Percentiles rank a stretch among this genome's conserved stretches.
Evolutionary conservation across 2,888 invertebrate genomes (phyloP).

Genomic region (Lasioglossum calceatum): DNA sequence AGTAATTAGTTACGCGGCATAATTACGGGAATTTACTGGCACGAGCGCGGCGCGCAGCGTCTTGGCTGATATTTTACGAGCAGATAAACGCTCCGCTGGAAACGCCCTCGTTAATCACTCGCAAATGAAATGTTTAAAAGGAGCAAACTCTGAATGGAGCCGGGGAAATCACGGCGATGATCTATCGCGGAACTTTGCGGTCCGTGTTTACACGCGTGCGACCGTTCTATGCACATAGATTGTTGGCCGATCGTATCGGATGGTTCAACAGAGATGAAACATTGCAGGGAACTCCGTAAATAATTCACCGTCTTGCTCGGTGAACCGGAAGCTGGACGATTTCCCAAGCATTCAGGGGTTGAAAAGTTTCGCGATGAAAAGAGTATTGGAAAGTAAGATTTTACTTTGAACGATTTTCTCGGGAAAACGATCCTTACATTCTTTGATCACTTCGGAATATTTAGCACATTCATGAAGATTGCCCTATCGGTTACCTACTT

Average conservation of each 20-base stretch:
- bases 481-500: not conserved
- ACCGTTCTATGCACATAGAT: not conserved
- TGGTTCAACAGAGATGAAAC: not conserved
- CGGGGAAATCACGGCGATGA: not conserved
- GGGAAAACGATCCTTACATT: not conserved
- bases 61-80: conserved; percentile 36
- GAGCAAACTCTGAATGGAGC: not conserved
- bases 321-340: not conserved
- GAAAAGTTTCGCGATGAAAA: not conserved
- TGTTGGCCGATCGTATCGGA: not conserved
- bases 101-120: conserved; percentile 41
- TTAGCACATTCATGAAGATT: not conserved
- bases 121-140: not conserved
- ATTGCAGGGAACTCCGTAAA: not conserved
- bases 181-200: not conserved
- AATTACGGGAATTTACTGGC: conserved; percentile 34
- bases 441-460: not conserved
- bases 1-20: conserved; percentile 41
- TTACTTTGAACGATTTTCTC: not conserved
- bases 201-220: not conserved
- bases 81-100: conserved; percentile 21
- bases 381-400: not conserved
- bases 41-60: not conserved
- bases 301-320: not conserved
- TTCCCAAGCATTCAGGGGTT: not conserved